Conservation (phyloP, 2,888 invertebrate species). For the Dendrolimus pini region DNA sequence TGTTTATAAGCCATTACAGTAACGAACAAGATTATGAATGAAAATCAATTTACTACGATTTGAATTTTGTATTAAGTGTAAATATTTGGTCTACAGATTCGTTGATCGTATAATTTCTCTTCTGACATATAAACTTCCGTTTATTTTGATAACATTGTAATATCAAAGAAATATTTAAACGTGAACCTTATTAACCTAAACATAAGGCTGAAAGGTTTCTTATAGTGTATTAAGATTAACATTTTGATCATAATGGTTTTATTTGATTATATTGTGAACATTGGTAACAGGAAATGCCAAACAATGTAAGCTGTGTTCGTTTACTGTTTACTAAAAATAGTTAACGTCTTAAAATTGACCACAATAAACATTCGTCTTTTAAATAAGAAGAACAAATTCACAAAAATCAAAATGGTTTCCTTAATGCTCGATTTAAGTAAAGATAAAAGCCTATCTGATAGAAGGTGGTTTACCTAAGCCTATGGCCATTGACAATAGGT, state of each 20-base stretch:
- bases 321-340: neutral
- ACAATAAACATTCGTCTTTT: no score
- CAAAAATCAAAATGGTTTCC: no score
- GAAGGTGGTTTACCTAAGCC: no score
- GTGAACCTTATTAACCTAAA: neutral
- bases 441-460: no score
- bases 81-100: neutral
- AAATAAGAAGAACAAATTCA: no score
- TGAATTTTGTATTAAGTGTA: neutral
- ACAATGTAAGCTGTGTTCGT: slow-evolving; percentile 6
- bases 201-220: no score
- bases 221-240: neutral
- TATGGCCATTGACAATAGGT: no score
- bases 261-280: neutral
- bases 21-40: neutral
- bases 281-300: slow-evolving; percentile 6
- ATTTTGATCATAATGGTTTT: neutral
- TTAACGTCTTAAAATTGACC: no score
- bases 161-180: neutral
- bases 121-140: neutral
- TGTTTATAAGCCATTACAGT: no score
- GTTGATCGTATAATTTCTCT: neutral
- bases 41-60: neutral
- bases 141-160: neutral
- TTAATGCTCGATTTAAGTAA: no score